Conservation (phyloP, 2,888 invertebrate genomes). For the Colletes collaris region DNA sequence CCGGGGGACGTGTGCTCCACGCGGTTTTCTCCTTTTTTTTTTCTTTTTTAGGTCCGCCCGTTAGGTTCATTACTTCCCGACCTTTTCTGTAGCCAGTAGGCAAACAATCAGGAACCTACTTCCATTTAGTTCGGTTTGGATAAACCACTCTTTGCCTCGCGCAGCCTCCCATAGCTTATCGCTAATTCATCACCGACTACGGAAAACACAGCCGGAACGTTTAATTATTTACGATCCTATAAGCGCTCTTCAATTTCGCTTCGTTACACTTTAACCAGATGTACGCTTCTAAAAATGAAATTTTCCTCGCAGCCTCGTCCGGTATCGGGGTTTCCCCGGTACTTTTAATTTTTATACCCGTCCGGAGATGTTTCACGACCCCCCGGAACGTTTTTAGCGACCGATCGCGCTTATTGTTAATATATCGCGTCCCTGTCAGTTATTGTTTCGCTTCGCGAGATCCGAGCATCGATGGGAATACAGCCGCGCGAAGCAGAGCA, state of each 20-base stretch:
- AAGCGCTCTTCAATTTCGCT: slow-evolving; percentile 24
- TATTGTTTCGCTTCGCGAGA: too few relatives aligned
- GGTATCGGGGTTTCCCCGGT: too few relatives aligned
- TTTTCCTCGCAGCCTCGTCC: not conserved
- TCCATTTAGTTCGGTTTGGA: slow-evolving; percentile 49
- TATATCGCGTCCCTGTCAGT: too few relatives aligned
- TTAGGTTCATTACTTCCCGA: slow-evolving; percentile 46
- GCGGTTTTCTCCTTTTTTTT: slow-evolving; percentile 1
- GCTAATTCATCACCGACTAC: slow-evolving; percentile 45
- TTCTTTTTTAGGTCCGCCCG: slow-evolving; percentile 27
- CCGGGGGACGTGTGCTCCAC: slow-evolving; percentile 15
- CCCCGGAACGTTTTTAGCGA: too few relatives aligned
- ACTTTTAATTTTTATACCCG: too few relatives aligned
- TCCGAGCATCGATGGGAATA: too few relatives aligned
- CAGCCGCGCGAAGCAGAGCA: too few relatives aligned
- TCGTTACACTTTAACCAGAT: slow-evolving; percentile 18
- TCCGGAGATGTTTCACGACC: too few relatives aligned
- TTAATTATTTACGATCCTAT: slow-evolving; percentile 49
- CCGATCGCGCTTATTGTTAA: too few relatives aligned
- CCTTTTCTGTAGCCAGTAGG: slow-evolving; percentile 19
- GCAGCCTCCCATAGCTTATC: slow-evolving; percentile 9
- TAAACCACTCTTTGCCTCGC: slow-evolving; percentile 23
- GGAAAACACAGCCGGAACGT: slow-evolving; percentile 29
- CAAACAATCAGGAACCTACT: slow-evolving; percentile 61
- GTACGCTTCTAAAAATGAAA: slow-evolving; percentile 1